phyloP scores from a whole-genome alignment of 2,797 vertebrate species.

The Falco naumanni region DNA sequence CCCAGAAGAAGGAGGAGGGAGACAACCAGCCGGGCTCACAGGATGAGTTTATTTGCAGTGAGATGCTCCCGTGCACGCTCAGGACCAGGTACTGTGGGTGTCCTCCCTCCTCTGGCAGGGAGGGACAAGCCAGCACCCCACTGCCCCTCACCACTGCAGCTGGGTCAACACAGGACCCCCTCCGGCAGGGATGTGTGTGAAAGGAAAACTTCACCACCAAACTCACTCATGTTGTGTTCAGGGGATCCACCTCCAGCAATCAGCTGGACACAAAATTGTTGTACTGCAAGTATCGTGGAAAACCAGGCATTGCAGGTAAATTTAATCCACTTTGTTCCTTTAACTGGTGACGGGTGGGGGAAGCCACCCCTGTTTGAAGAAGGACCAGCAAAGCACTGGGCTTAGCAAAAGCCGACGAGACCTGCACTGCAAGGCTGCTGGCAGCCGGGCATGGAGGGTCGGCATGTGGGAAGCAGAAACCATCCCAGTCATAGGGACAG shows the following conservation, averaged over 20 bases:
- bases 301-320: neutral
- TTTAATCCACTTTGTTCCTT: neutral
- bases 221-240: neutral
- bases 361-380: neutral
- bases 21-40: neutral
- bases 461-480: neutral
- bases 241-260: neutral
- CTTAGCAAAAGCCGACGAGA: neutral
- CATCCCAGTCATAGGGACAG: neutral
- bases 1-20: neutral
- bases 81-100: accelerated
- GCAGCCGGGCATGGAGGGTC: accelerated
- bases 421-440: accelerated
- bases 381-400: neutral
- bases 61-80: neutral
- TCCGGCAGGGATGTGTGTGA: accelerated
- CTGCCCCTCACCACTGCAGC: accelerated
- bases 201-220: neutral
- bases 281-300: neutral
- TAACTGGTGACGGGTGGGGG: neutral
- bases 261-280: neutral
- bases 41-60: conserved; percentile 28
- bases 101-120: accelerated
- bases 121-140: accelerated
- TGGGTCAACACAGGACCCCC: neutral